Percentiles rank a stretch among this genome's conserved stretches.
Evolutionary conservation across 2,797 vertebrate genomes (phyloP).

Genomic region (Tamandua tetradactyla): DNA sequence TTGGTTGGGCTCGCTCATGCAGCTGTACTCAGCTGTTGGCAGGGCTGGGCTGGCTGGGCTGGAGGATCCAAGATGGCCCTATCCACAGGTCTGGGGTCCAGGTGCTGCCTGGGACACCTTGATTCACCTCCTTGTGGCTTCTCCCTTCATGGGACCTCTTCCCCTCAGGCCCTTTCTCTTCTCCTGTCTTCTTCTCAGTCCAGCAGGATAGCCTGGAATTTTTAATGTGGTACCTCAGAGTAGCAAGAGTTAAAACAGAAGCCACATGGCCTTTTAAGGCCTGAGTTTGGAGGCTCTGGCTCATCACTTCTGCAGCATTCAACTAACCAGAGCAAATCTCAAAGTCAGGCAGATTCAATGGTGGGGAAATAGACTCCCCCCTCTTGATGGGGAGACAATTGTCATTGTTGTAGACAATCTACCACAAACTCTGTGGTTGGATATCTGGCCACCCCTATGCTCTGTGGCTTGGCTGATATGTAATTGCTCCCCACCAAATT

Average conservation of each 20-base stretch:
- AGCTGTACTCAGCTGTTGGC: background rate
- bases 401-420: background rate
- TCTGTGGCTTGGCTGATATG: background rate
- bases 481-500: background rate
- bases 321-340: background rate
- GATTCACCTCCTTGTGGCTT: background rate
- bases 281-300: constrained; percentile 35
- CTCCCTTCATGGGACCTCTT: background rate
- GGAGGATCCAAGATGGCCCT: background rate
- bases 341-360: background rate
- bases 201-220: background rate
- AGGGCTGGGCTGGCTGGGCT: background rate
- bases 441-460: background rate
- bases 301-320: background rate
- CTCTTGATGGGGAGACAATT: background rate
- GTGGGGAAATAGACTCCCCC: background rate
- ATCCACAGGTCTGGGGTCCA: background rate
- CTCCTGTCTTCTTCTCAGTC: background rate
- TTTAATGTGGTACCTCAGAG: background rate
- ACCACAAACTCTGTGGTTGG: background rate
- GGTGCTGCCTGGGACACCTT: background rate
- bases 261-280: background rate
- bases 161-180: background rate
- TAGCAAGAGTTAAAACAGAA: constrained; percentile 33
- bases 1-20: background rate